Percentiles rank a stretch among this genome's conserved stretches.
Evolutionary conservation across 2,113 vertebrate species (phyloP).

Genomic region (Cyphomyrus plagiostoma): DNA sequence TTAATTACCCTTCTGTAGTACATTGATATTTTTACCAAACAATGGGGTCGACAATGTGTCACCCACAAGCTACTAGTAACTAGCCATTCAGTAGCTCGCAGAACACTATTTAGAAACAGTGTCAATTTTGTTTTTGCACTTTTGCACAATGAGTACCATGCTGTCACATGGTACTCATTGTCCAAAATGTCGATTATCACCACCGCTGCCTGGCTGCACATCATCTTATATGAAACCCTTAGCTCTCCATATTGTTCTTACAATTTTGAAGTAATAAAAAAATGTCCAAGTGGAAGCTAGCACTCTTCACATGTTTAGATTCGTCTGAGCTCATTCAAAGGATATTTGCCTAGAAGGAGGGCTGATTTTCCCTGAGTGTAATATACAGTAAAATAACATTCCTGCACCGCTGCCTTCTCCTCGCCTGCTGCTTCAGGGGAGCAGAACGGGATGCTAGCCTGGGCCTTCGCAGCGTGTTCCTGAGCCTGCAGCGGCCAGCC

Average conservation of each 20-base stretch:
- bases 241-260: background rate
- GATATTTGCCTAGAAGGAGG: slow-evolving; percentile 10
- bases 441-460: background rate
- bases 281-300: background rate
- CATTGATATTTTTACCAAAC: background rate
- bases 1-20: background rate
- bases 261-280: background rate
- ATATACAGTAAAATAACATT: background rate
- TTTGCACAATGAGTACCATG: background rate
- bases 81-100: background rate
- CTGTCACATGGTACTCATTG: background rate
- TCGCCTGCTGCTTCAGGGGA: background rate
- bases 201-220: background rate
- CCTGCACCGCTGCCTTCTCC: background rate
- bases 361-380: background rate
- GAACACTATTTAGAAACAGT: background rate
- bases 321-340: background rate
- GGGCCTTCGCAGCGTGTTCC: slow-evolving; percentile 29
- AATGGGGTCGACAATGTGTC: background rate
- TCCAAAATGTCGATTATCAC: background rate
- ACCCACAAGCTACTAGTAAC: background rate
- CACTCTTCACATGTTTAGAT: background rate
- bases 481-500: slow-evolving; percentile 49
- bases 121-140: background rate
- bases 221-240: background rate